Conservation (phyloP, 2,888 invertebrate genomes). For the Dilophus febrilis region DNA sequence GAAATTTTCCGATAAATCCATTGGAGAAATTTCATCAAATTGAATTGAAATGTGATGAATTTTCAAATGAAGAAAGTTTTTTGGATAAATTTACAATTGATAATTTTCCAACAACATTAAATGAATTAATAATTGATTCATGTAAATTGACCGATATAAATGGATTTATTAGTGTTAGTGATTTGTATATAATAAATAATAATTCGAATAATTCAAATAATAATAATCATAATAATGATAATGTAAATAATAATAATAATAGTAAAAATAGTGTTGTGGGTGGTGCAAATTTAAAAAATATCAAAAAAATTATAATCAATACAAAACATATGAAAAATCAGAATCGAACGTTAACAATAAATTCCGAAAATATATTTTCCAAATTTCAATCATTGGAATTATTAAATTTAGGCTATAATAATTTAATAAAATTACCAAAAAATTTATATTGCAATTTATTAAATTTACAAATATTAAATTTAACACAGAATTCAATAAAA, state of each 20-base stretch:
- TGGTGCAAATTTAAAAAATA: slow-evolving; percentile 41
- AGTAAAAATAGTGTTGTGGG: too few relatives aligned
- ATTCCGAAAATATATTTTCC: slow-evolving; percentile 41
- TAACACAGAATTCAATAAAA: slow-evolving; percentile 68
- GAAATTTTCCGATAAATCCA: too few relatives aligned
- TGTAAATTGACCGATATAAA: slow-evolving; percentile 62
- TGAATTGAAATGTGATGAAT: too few relatives aligned
- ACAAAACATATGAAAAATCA: slow-evolving; percentile 60
- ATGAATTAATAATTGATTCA: slow-evolving; percentile 54
- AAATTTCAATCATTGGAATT: slow-evolving; percentile 45
- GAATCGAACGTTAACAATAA: slow-evolving; percentile 47
- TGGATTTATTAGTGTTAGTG: slow-evolving; percentile 7
- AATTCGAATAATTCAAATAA: too few relatives aligned
- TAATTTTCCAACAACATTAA: slow-evolving; percentile 47
- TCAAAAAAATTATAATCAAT: slow-evolving; percentile 64
- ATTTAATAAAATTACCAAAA: slow-evolving; percentile 61
- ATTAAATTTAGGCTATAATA: slow-evolving; percentile 68
- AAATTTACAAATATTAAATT: slow-evolving; percentile 65
- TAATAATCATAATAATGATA: too few relatives aligned
- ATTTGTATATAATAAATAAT: too few relatives aligned
- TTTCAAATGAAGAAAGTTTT: slow-evolving; percentile 40
- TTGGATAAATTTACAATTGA: slow-evolving; percentile 54
- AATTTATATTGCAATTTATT: slow-evolving; percentile 62
- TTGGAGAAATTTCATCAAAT: too few relatives aligned
- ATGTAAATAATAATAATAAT: too few relatives aligned